Conservation (phyloP, 1,140 invertebrate genomes). For the Lordiphosa clarofinis region DNA sequence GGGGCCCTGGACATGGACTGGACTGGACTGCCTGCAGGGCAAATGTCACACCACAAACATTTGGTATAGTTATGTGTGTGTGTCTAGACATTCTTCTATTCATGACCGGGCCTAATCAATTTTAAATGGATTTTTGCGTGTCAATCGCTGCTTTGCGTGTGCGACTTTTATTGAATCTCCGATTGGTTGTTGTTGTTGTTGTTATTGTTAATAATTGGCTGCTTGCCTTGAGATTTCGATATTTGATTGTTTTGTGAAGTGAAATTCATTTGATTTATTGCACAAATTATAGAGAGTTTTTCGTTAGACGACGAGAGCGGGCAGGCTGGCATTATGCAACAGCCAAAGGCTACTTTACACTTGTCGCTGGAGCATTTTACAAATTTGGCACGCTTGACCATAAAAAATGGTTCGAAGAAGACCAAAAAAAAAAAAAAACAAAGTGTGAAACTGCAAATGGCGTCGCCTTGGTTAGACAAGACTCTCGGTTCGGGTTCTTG, state of each 20-base stretch:
- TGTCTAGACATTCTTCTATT: constrained; percentile 50
- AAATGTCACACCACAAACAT: constrained; percentile 58
- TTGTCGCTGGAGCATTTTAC: constrained; percentile 74
- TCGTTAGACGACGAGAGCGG: constrained; percentile 12
- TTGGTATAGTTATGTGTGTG: constrained; percentile 14
- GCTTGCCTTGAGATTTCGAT: constrained; percentile 55
- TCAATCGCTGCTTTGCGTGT: constrained; percentile 76
- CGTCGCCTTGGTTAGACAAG: constrained; percentile 67
- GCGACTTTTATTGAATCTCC: constrained; percentile 66
- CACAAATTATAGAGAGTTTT: constrained; percentile 71
- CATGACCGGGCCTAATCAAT: constrained; percentile 67
- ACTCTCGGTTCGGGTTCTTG: constrained; percentile 40
- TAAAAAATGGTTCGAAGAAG: constrained; percentile 66
- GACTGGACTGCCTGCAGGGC: constrained; percentile 12
- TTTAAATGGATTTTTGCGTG: constrained; percentile 78
- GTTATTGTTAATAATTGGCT: constrained; percentile 58
- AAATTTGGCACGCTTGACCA: constrained; percentile 75
- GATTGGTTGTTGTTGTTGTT: constrained; percentile 23
- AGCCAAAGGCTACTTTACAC: constrained; percentile 50
- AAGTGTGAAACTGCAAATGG: constrained; percentile 76
- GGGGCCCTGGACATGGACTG: constrained; percentile 1
- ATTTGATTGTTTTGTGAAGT: constrained; percentile 66
- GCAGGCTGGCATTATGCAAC: constrained; percentile 48
- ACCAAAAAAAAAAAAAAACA: constrained; percentile 33
- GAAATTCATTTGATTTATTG: constrained; percentile 77